Conservation (phyloP, 53 echinoderm and acorn worm genomes). For the Temnopleurus reevesii region DNA sequence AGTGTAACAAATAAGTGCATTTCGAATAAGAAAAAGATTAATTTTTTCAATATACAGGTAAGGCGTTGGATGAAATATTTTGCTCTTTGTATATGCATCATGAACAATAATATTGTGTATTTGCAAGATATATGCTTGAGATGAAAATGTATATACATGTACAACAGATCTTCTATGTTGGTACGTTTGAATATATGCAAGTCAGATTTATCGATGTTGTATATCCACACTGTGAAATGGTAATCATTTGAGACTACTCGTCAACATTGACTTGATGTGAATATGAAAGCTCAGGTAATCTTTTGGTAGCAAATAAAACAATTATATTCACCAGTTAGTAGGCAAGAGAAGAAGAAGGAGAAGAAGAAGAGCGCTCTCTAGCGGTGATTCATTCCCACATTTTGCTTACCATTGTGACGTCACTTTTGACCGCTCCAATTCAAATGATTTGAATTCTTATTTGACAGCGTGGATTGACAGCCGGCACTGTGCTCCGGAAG, state of each 20-base stretch:
- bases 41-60: not conserved
- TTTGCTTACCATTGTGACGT: conserved; percentile 18
- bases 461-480: conserved; percentile 28
- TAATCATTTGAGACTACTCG: conserved; percentile 29
- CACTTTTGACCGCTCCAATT: not conserved
- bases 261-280: not conserved
- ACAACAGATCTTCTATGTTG: not conserved
- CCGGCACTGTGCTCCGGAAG: conserved; percentile 18
- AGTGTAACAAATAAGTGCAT: conserved; percentile 29
- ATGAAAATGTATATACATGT: conserved; percentile 34
- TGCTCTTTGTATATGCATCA: conserved; percentile 20
- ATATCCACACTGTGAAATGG: conserved; percentile 31
- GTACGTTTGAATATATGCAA: conserved; percentile 39
- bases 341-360: not conserved
- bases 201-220: conserved; percentile 23
- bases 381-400: not conserved
- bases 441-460: not conserved
- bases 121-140: conserved; percentile 41
- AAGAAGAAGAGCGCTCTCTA: not conserved
- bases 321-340: not conserved
- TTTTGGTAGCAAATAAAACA: conserved; percentile 13
- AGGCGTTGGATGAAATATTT: not conserved
- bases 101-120: conserved; percentile 14
- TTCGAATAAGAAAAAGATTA: not conserved
- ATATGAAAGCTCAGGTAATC: conserved; percentile 25